phyloP scores from a whole-genome alignment of 2,797 vertebrate species.

The Syndactyla subalaris region DNA sequence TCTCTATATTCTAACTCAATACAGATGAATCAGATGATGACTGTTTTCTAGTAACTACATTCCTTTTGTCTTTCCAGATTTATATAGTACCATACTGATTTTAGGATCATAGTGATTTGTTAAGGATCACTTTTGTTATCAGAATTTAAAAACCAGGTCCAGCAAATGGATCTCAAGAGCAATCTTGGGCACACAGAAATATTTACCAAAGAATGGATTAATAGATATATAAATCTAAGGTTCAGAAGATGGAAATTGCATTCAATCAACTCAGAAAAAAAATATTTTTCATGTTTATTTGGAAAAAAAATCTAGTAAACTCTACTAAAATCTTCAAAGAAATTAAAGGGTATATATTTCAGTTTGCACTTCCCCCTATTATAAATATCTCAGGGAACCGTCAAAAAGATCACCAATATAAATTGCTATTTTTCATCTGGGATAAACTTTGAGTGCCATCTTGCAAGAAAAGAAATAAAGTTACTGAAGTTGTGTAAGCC shows the following conservation, averaged over 20 bases:
- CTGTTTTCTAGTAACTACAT: neutral
- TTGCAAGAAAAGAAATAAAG: neutral
- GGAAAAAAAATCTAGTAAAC: neutral
- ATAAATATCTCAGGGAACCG: neutral
- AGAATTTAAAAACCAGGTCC: neutral
- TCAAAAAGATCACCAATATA: neutral
- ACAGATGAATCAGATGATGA: neutral
- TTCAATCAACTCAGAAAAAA: neutral
- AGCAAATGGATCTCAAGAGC: neutral
- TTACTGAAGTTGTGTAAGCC: neutral
- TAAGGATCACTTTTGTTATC: neutral
- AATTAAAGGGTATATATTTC: neutral
- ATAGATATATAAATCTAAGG: neutral
- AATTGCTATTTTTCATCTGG: neutral
- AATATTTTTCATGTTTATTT: neutral
- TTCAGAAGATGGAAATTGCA: neutral
- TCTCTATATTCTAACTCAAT: neutral
- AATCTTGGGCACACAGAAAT: neutral
- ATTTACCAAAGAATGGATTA: neutral
- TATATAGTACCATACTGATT: neutral
- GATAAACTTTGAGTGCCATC: neutral
- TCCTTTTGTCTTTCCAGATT: neutral
- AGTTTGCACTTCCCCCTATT: neutral
- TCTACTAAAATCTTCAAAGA: neutral
- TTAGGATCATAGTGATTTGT: neutral